phyloP scores from a whole-genome alignment of 1,140 invertebrate species.

The Trichogramma pretiosum region DNA sequence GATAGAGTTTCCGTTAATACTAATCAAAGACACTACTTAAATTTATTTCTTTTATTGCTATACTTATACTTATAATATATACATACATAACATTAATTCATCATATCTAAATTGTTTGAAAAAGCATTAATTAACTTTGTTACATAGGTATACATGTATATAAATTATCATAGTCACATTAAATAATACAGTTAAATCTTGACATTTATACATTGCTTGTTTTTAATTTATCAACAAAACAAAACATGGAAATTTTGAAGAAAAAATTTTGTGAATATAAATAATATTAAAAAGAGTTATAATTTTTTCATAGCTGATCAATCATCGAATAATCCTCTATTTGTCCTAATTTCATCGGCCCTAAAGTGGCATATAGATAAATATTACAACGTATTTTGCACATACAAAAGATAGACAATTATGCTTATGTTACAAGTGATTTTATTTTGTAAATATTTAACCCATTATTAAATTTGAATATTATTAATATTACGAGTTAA shows the following conservation, averaged over 20 bases:
- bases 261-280: too few relatives aligned
- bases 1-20: too few relatives aligned
- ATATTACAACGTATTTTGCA: conserved; percentile 3
- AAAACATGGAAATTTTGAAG: too few relatives aligned
- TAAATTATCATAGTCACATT: conserved; percentile 3
- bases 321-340: too few relatives aligned
- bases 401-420: background rate
- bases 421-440: conserved; percentile 1
- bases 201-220: conserved; percentile 9
- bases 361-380: too few relatives aligned
- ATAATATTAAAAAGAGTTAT: too few relatives aligned
- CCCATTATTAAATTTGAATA: background rate
- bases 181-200: conserved; percentile 9
- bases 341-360: too few relatives aligned
- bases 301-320: too few relatives aligned
- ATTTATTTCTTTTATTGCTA: conserved; percentile 12
- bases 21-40: conserved; percentile 2
- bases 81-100: conserved; percentile 9
- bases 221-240: too few relatives aligned
- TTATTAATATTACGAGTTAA: background rate
- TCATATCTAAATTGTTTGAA: conserved; percentile 7
- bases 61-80: conserved; percentile 10
- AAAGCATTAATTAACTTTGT: conserved; percentile 7
- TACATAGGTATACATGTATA: too few relatives aligned
- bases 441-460: conserved; percentile 4